Evolutionary conservation across 1,140 invertebrate species (phyloP), one percentile per base, ranked within the genome.

Genomic region (Ceratitis capitata): DNA sequence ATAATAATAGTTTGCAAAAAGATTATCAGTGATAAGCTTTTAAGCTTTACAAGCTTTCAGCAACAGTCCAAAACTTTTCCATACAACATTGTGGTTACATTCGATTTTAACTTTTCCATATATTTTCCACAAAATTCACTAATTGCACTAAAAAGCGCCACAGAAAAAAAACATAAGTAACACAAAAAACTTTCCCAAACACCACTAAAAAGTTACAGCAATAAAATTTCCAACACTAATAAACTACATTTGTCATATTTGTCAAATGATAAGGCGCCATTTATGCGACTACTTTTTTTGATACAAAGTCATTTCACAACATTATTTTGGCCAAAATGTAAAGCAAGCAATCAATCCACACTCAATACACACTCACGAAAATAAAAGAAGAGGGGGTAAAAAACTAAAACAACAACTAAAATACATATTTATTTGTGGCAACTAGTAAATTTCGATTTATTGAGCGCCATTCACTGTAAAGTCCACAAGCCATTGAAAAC

Each of bases 161-260:
- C n/a, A n/a, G n/a, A n/a, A n/a, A 58, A 2, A 6, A 64, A 64
- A 16, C 2, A 12, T 19, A 14, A 39, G n/a, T n/a, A 39, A 6
- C 16, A 12, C 1, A 69, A 49, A 61, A 61, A 61, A 9, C 58
- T 61, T 29, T 53, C 6, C 26, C 9, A 2, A n/a, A 32, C 3
- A 12, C 4, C 58, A 61, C 23, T 7, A 61, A 69, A 69, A 69
- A 39, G 14, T 39, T 69, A 19, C 19, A 19, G 14, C 14, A 3
- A 23, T 45, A 23, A 42, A 78, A 78, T 78, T 78, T 78, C 39
- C 69, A 45, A 45, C 42, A 78, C 69, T 78, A 78, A 78, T 78
- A 78, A 78, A 78, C 69, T 47, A 78, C 6, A 78, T 78, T 78
- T 78, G 69, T 78, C 69, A 78, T 45, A 78, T 78, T 78, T 78